Percentiles rank a stretch among this genome's conserved stretches.
phyloP scores from a whole-genome alignment of 2,113 vertebrate species.

The Callithrix jacchus region DNA sequence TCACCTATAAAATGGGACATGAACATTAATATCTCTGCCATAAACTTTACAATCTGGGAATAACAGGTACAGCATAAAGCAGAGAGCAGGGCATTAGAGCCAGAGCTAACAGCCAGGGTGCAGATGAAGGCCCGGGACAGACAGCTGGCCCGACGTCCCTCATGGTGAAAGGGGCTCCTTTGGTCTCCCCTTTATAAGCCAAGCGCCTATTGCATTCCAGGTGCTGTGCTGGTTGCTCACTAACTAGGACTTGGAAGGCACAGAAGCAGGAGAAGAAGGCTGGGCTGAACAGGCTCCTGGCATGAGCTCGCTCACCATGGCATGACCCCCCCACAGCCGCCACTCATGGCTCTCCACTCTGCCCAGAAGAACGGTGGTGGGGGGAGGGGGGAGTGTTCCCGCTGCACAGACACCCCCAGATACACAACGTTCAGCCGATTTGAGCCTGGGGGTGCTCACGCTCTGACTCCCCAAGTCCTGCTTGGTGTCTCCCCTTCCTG shows the following conservation, averaged over 20 bases:
- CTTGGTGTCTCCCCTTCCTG: neutral
- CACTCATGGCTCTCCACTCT: accelerated
- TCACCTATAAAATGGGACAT: constrained; percentile 40
- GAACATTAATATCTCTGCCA: neutral
- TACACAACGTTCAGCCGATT: accelerated
- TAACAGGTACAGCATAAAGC: neutral
- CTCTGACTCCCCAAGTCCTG: too few relatives aligned
- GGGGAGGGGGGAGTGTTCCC: neutral
- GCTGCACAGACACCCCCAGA: accelerated
- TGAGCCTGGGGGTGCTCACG: accelerated
- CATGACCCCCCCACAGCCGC: accelerated
- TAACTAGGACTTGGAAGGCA: neutral
- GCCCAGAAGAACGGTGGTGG: accelerated
- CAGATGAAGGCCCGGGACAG: neutral
- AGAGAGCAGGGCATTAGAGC: neutral
- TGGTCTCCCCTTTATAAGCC: neutral
- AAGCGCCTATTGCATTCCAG: neutral
- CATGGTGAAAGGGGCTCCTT: accelerated
- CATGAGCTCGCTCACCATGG: neutral
- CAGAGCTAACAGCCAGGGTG: neutral
- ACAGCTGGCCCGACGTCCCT: accelerated
- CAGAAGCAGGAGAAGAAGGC: too few relatives aligned
- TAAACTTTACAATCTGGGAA: neutral
- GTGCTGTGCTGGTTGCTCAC: accelerated
- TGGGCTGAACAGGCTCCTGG: accelerated